Conservation (phyloP, 2,888 invertebrate species). For the Calameuta filiformis region DNA sequence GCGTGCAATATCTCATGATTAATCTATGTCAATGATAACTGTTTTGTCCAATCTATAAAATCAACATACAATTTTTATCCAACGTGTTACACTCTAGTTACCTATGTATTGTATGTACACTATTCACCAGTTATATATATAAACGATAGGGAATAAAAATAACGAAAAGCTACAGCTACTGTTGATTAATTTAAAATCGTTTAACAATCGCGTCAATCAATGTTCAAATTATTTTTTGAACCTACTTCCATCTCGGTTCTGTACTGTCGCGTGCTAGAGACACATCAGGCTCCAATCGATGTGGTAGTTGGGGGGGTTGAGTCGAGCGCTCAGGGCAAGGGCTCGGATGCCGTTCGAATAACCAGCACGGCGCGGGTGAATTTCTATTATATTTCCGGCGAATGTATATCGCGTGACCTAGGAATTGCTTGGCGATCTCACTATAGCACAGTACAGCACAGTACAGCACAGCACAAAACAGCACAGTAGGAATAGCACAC, state of each 20-base stretch:
- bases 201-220: background rate
- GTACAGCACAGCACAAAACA: background rate
- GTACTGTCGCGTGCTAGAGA: constrained; percentile 38
- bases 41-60: background rate
- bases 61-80: background rate
- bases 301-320: constrained; percentile 29
- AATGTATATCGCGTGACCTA: constrained; percentile 54
- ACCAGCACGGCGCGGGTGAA: constrained; percentile 37
- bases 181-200: background rate
- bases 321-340: constrained; percentile 12
- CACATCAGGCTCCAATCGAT: constrained; percentile 40
- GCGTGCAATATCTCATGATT: background rate
- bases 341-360: constrained; percentile 21
- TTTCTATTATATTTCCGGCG: constrained; percentile 58
- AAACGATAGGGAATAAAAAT: background rate
- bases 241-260: constrained; percentile 4
- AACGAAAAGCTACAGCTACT: background rate
- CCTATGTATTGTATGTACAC: background rate
- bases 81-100: background rate
- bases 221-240: background rate
- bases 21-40: background rate
- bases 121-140: background rate
- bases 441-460: background rate
- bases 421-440: constrained; percentile 37
- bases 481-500: background rate